Percentiles rank a stretch among this genome's conserved stretches.
Conservation (phyloP, 2,113 vertebrate genomes). For the Trachemys scripta region DNA sequence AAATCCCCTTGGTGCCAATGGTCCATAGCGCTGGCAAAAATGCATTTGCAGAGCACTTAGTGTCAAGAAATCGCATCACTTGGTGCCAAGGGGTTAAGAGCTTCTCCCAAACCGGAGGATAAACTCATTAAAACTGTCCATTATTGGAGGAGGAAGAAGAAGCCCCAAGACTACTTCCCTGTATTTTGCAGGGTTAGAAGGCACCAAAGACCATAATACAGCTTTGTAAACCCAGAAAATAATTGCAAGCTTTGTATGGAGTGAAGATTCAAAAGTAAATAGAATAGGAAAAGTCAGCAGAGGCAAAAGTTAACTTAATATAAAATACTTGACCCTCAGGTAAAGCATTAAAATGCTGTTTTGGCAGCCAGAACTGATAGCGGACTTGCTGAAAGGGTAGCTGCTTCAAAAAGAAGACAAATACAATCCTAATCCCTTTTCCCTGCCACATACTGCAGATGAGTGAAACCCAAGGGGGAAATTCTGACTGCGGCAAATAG, state of each 20-base stretch:
- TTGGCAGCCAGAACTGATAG: constrained; percentile 79
- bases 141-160: constrained; percentile 59
- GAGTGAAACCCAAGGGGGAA: constrained; percentile 75
- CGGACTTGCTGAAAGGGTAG: constrained; percentile 78
- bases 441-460: constrained; percentile 71
- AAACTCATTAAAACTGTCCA: constrained; percentile 77
- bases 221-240: constrained; percentile 73
- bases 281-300: constrained; percentile 67
- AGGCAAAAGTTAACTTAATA: constrained; percentile 76
- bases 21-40: constrained; percentile 70
- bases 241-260: constrained; percentile 60
- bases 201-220: constrained; percentile 66
- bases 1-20: constrained; percentile 71
- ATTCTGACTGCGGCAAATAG: constrained; percentile 81
- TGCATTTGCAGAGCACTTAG: constrained; percentile 67
- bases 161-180: constrained; percentile 37
- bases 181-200: constrained; percentile 40
- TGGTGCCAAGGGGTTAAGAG: constrained; percentile 76
- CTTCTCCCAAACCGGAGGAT: constrained; percentile 70
- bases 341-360: constrained; percentile 80
- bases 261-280: constrained; percentile 66
- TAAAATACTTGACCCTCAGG: constrained; percentile 74
- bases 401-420: constrained; percentile 74
- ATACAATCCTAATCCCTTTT: constrained; percentile 78
- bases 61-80: constrained; percentile 77